Base-by-base conservation (phyloP, 2,113 vertebrate genomes). In the Raphicerus campestris region DNA sequence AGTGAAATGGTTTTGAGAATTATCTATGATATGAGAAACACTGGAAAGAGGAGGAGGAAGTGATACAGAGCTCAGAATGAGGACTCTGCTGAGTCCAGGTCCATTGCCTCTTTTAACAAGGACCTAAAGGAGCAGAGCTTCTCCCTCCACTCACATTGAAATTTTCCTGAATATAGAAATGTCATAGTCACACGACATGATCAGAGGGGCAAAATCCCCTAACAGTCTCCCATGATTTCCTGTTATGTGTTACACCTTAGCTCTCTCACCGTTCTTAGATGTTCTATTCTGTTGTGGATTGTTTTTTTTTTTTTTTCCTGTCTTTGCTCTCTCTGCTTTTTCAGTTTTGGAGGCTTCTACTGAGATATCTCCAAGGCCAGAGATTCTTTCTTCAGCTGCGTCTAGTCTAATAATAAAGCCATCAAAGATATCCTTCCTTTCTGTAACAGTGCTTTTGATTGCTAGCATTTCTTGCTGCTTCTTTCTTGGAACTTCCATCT, bases 301-400 rank as follows among this genome's bases (percentile, higher is more conserved):
- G 13, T 42, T 15, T 0, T 14, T 0, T 30, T 24, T 32, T 10
- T 28, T 3, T 58, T 24, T 32, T 15, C 10, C 19, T 42, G 35
- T 35, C 55, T 88, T 47, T 94, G 17, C 87, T 81, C 60, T 63
- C 28, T 81, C 78, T 88, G 73, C 7, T 66, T 66, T 70, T 70
- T 81, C 77, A 20, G 30, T 10, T 32, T 49, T 80, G 75, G 47
- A 22, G 22, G 85, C 26, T 94, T 88, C 85, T 70, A 47, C 17
- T 47, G 35, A 81, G 75, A 47, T 55, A 56, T 45, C 49, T 30
- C 63, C 10, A 88, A 63, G 58, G 3, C 32, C 85, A 66, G 22
- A 51, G 58, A 66, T 14, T 87, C 47, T 87, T 66, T 87, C 39
- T 35, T 42, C 35, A 81, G 35, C 51, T 42, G 32, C 11, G 47